phyloP scores from a whole-genome alignment of 2,113 vertebrate species.

The Peromyscus polionotus region DNA sequence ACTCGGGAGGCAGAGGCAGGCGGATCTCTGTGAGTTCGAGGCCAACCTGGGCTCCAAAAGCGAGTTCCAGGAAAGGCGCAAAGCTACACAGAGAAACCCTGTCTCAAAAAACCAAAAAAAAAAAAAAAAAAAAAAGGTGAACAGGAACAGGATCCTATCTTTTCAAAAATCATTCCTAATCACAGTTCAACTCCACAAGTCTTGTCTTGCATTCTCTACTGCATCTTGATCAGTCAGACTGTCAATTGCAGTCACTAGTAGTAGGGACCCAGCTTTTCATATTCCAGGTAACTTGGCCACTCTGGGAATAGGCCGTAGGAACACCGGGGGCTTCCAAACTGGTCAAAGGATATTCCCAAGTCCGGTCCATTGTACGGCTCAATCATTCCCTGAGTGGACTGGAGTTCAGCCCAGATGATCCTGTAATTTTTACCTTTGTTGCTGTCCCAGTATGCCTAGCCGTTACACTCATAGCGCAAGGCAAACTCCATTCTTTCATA shows the following conservation, averaged over 20 bases:
- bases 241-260: constrained; percentile 86
- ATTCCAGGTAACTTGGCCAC: constrained; percentile 95
- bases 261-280: constrained; percentile 94
- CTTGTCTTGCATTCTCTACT: background rate
- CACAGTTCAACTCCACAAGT: constrained; percentile 35
- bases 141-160: constrained; percentile 50
- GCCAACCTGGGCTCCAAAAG: too few species aligned
- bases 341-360: constrained; percentile 90
- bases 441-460: constrained; percentile 94
- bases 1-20: too few species aligned
- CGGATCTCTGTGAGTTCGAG: too few species aligned
- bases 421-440: constrained; percentile 95
- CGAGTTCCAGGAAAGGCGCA: too few species aligned
- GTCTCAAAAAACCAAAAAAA: too few species aligned
- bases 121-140: background rate
- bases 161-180: background rate
- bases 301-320: constrained; percentile 94
- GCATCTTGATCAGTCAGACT: background rate
- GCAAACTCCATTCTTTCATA: constrained; percentile 94
- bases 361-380: constrained; percentile 70
- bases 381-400: constrained; percentile 76
- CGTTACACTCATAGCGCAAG: constrained; percentile 90
- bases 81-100: too few species aligned
- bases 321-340: constrained; percentile 94
- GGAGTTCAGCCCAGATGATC: constrained; percentile 89